These are phyloP conservation scores for Epicauta chinensis DNA, from an alignment of 1,140 invertebrate genomes.

Conservation along the genomic window DNA sequence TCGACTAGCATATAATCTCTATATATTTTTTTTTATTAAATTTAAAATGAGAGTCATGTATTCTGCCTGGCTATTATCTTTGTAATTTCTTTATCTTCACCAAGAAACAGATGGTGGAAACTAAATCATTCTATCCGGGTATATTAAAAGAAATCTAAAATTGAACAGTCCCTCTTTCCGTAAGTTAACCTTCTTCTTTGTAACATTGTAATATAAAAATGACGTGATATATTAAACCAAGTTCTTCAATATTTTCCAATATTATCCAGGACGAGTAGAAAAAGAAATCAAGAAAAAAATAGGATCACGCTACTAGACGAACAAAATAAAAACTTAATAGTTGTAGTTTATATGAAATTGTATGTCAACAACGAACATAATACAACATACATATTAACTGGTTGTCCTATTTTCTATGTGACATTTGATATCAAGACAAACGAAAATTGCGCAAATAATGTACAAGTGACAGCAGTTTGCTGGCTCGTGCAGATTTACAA, in stretches of 20 bases:
- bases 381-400: slow-evolving; percentile 10
- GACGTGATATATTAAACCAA: slow-evolving; percentile 14
- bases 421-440: slow-evolving; percentile 10
- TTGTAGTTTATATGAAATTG: too few relatives aligned
- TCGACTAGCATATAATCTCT: too few relatives aligned
- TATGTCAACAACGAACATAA: too few relatives aligned
- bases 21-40: slow-evolving; percentile 27
- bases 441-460: slow-evolving; percentile 2
- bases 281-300: not conserved
- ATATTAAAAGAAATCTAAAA: slow-evolving; percentile 31
- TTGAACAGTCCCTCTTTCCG: slow-evolving; percentile 19
- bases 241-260: too few relatives aligned
- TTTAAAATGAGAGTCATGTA: slow-evolving; percentile 28
- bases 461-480: too few relatives aligned
- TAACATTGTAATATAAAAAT: slow-evolving; percentile 7
- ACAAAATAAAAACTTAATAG: too few relatives aligned
- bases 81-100: slow-evolving; percentile 29
- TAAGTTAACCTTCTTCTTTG: too few relatives aligned
- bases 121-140: slow-evolving; percentile 28
- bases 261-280: not conserved
- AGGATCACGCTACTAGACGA: too few relatives aligned
- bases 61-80: slow-evolving; percentile 22
- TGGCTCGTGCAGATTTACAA: too few relatives aligned
- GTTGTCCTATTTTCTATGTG: slow-evolving; percentile 6
- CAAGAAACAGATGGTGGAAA: slow-evolving; percentile 24